phyloP scores from a whole-genome alignment of 1,140 invertebrate species.

The Magallana ariakensis region DNA sequence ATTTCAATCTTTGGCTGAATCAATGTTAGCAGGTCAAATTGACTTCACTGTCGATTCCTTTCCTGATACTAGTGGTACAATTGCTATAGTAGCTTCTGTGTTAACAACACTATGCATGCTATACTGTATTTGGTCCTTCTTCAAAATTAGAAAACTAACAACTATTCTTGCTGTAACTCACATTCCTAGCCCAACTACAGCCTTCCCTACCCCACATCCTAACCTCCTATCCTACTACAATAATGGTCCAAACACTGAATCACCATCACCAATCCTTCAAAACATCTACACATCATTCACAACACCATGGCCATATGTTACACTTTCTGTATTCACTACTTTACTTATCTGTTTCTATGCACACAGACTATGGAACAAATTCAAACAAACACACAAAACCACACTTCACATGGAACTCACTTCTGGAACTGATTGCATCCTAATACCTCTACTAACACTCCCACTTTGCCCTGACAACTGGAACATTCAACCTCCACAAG shows the following conservation, averaged over 20 bases:
- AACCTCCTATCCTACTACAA: background rate
- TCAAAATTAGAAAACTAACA: background rate
- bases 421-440: slow-evolving; percentile 6
- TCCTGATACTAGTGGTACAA: background rate
- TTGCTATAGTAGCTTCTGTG: background rate
- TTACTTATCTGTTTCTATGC: slow-evolving; percentile 29
- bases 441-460: background rate
- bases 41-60: slow-evolving; percentile 13
- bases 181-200: no score
- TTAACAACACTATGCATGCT: background rate
- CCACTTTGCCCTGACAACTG: slow-evolving; percentile 3
- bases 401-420: slow-evolving; percentile 15
- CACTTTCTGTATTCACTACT: slow-evolving; percentile 27
- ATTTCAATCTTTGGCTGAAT: background rate
- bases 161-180: no score
- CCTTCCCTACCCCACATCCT: background rate
- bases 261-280: slow-evolving; percentile 3
- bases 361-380: slow-evolving; percentile 32
- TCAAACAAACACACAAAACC: slow-evolving; percentile 33
- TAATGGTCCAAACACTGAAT: slow-evolving; percentile 5
- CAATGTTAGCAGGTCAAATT: slow-evolving; percentile 31
- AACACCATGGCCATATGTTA: slow-evolving; percentile 34
- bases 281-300: slow-evolving; percentile 26
- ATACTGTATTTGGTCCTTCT: slow-evolving; percentile 30
- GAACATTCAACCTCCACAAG: slow-evolving; percentile 30